phyloP scores from a whole-genome alignment of 2,797 vertebrate species.

The Kryptolebias ocellatus region DNA sequence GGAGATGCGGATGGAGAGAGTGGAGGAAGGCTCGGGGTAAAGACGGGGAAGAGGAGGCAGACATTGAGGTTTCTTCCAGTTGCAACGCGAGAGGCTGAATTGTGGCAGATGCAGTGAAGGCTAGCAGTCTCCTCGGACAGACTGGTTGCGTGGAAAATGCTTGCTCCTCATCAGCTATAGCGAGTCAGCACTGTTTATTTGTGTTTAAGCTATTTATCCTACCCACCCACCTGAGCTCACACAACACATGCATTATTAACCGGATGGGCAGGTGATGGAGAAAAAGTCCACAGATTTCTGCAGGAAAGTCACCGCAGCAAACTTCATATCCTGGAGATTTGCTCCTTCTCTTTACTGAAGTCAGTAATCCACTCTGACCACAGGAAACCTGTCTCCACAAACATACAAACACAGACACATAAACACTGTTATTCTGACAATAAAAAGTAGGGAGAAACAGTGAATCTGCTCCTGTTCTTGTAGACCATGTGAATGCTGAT shows the following conservation, averaged over 20 bases:
- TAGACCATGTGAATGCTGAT: too few relatives aligned
- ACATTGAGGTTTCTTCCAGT: constrained; percentile 90
- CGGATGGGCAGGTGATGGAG: constrained; percentile 38
- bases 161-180: constrained; percentile 50
- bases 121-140: constrained; percentile 14
- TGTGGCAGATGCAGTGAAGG: constrained; percentile 52
- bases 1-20: constrained; percentile 84
- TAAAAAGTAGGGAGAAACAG: background rate
- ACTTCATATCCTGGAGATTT: constrained; percentile 73
- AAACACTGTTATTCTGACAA: constrained; percentile 39
- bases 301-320: constrained; percentile 51
- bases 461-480: constrained; percentile 1
- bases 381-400: constrained; percentile 75
- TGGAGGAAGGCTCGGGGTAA: constrained; percentile 92
- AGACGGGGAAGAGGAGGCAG: constrained; percentile 93
- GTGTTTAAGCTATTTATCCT: constrained; percentile 22
- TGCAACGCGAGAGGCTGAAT: constrained; percentile 65
- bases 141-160: constrained; percentile 23
- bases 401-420: constrained; percentile 45
- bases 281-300: constrained; percentile 48
- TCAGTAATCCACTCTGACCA: constrained; percentile 78
- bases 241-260: constrained; percentile 22
- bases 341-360: constrained; percentile 67
- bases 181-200: constrained; percentile 32
- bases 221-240: constrained; percentile 49